These are phyloP conservation scores for Ceyx melanurus DNA, from an alignment of 2,113 vertebrate genomes.

Conservation along the genomic window DNA sequence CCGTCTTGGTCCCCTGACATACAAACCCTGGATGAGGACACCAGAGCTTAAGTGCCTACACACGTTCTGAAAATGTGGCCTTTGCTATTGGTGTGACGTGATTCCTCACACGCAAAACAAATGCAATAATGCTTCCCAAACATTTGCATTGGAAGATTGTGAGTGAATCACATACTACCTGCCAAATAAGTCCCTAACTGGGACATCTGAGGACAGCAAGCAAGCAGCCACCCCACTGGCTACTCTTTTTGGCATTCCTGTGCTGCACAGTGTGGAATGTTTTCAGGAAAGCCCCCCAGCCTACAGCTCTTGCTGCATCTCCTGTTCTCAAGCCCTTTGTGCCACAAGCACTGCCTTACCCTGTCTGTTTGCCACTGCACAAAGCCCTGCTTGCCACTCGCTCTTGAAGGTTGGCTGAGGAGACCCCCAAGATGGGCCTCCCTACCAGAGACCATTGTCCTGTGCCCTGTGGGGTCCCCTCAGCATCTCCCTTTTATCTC, in stretches of 20 bases:
- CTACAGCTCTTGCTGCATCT: neutral
- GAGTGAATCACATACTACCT: neutral
- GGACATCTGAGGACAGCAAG: neutral
- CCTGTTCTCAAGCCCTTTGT: neutral
- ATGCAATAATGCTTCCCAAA: neutral
- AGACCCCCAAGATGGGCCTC: neutral
- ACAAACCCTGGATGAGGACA: neutral
- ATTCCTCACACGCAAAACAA: rapidly evolving
- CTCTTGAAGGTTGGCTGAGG: rapidly evolving
- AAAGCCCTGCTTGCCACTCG: neutral
- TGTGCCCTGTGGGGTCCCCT: neutral
- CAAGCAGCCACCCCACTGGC: neutral
- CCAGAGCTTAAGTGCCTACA: rapidly evolving
- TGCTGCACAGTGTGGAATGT: neutral
- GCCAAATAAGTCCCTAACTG: neutral
- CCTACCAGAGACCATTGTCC: neutral
- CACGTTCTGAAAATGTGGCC: neutral
- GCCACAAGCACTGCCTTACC: neutral
- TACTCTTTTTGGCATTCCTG: neutral
- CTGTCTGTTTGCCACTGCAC: rapidly evolving
- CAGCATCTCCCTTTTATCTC: neutral
- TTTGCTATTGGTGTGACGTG: rapidly evolving
- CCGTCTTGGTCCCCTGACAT: neutral
- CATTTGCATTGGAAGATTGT: neutral
- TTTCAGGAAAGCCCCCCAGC: neutral